Evolutionary conservation across 2,113 vertebrate genomes (phyloP).

Genomic region (Siniperca knerii): DNA sequence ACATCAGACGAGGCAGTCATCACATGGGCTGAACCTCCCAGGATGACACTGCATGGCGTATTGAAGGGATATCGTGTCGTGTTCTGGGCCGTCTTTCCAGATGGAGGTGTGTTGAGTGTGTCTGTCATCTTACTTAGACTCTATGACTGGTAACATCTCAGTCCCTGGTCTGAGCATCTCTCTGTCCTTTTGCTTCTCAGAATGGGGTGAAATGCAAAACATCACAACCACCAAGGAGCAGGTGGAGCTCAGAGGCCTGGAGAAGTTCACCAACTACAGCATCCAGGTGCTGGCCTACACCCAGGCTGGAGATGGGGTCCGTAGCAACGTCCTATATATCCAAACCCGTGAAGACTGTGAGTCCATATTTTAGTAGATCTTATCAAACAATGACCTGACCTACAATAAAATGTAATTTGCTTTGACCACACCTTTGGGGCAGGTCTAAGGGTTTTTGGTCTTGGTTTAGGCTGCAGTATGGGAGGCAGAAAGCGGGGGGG

Average conservation of each 20-base stretch:
- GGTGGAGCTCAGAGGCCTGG: slow-evolving; percentile 93
- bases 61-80: slow-evolving; percentile 97
- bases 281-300: slow-evolving; percentile 98
- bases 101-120: slow-evolving; percentile 72
- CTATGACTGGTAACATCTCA: not conserved
- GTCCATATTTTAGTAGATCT: slow-evolving; percentile 50
- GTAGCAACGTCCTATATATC: slow-evolving; percentile 94
- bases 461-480: slow-evolving; percentile 54
- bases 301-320: slow-evolving; percentile 93
- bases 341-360: slow-evolving; percentile 97
- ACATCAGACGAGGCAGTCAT: slow-evolving; percentile 96
- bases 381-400: slow-evolving; percentile 1
- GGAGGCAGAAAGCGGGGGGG: slow-evolving; percentile 63
- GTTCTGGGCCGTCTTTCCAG: slow-evolving; percentile 91
- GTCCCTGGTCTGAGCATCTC: slow-evolving; percentile 3
- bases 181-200: slow-evolving; percentile 72
- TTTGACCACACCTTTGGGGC: slow-evolving; percentile 33
- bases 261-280: slow-evolving; percentile 99
- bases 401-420: slow-evolving; percentile 2
- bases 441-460: slow-evolving; percentile 43
- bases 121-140: not conserved
- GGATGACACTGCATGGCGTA: slow-evolving; percentile 95
- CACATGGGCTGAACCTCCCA: slow-evolving; percentile 95
- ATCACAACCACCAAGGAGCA: slow-evolving; percentile 94
- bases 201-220: slow-evolving; percentile 99